A percentile compares a stretch with the other conserved stretches of the same genome.
phyloP scores from a whole-genome alignment of 2,113 vertebrate species.

The Pomatorhinus ruficollis region DNA sequence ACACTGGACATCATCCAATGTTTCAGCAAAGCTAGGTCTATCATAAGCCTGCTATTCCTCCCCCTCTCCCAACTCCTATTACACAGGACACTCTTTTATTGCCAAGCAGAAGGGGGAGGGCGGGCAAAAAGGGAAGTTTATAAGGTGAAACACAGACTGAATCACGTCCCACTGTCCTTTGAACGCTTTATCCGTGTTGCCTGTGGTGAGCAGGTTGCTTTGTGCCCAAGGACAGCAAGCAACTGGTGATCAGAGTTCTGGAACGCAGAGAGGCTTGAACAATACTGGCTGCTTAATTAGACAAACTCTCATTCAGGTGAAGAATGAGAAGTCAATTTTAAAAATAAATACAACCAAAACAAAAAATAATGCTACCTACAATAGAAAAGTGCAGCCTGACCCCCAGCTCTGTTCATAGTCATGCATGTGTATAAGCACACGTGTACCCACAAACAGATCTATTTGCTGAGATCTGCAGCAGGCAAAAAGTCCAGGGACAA shows the following conservation, averaged over 20 bases:
- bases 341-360: not conserved
- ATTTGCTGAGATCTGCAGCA: not conserved
- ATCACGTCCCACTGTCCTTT: conserved; percentile 28
- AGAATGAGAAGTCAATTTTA: not conserved
- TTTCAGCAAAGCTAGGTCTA: conserved; percentile 47
- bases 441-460: not conserved
- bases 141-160: conserved; percentile 37
- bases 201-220: conserved; percentile 1
- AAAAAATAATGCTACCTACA: not conserved
- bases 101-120: not conserved
- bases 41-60: not conserved
- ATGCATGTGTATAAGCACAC: not conserved
- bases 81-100: conserved; percentile 36
- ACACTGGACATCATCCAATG: conserved; percentile 52
- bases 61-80: conserved; percentile 54
- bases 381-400: not conserved
- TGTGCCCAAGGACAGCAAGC: not conserved
- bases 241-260: not conserved
- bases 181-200: not conserved
- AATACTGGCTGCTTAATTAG: not conserved
- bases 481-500: not conserved
- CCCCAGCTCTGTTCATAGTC: not conserved
- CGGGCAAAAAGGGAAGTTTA: not conserved
- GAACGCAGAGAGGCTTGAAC: not conserved
- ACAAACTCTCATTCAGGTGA: not conserved